Evolutionary conservation across 2,113 vertebrate species (phyloP).

Genomic region (Leptobrachium leishanense): DNA sequence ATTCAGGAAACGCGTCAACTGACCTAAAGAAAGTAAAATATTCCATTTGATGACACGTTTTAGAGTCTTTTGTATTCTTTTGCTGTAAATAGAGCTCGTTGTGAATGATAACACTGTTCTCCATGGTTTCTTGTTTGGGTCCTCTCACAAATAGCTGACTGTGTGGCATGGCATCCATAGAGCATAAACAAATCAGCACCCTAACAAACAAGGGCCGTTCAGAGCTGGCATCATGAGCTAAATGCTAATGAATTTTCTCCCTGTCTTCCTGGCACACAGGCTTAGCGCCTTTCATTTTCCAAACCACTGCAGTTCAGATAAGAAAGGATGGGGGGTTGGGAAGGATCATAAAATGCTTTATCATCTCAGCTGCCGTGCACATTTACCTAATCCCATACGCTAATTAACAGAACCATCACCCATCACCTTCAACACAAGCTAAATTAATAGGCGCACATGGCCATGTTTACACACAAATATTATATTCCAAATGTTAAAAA

Average conservation of each 20-base stretch:
- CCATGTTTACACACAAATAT: background rate
- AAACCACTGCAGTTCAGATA: background rate
- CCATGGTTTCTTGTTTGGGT: conserved; percentile 3
- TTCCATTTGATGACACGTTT: background rate
- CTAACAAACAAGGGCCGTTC: conserved; percentile 32
- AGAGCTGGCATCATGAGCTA: conserved; percentile 21
- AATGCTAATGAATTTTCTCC: conserved; percentile 36
- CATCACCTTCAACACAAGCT: background rate
- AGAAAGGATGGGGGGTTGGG: background rate
- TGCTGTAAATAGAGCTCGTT: conserved; percentile 27
- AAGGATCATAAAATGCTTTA: conserved; percentile 2
- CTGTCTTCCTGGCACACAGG: background rate
- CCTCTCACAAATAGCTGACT: conserved; percentile 36
- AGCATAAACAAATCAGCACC: conserved; percentile 43
- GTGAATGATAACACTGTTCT: conserved; percentile 29
- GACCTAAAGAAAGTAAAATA: background rate
- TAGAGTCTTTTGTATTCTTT: conserved; percentile 34
- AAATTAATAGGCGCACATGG: background rate
- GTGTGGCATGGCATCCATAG: conserved; percentile 31
- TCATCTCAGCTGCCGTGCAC: background rate
- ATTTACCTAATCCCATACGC: background rate
- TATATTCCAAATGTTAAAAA: no score
- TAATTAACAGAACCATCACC: background rate
- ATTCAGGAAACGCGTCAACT: conserved; percentile 13
- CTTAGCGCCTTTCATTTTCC: background rate